These are phyloP conservation scores for Corydoras maculifer DNA, from an alignment of 2,113 vertebrate species.

Conservation along the genomic window DNA sequence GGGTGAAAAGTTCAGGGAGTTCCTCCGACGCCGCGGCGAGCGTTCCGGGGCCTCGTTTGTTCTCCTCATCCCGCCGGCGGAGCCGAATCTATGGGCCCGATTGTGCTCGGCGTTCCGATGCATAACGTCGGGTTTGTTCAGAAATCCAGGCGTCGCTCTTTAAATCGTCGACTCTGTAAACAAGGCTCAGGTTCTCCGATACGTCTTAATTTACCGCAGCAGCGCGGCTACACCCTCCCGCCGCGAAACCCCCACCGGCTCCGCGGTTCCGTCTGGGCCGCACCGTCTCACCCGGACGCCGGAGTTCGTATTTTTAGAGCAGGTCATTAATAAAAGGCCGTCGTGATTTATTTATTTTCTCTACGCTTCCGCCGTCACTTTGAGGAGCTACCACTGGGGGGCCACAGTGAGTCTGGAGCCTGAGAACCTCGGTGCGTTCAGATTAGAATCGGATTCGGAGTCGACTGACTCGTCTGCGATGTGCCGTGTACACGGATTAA, in stretches of 20 bases:
- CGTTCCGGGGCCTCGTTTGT: neutral
- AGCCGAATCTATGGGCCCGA: neutral
- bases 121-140: neutral
- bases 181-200: neutral
- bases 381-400: too few species aligned
- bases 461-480: too few species aligned
- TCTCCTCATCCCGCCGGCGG: neutral
- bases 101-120: neutral
- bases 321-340: neutral
- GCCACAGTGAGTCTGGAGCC: too few species aligned
- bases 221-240: neutral
- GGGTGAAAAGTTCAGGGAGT: slow-evolving; percentile 14
- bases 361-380: too few species aligned
- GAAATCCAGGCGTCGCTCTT: too few species aligned
- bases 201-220: neutral
- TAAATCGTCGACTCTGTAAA: too few species aligned
- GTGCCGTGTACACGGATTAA: too few species aligned
- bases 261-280: neutral
- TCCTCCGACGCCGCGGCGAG: neutral
- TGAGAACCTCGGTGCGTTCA: too few species aligned
- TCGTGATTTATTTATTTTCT: too few species aligned
- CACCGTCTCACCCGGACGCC: too few species aligned
- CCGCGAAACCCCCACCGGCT: neutral
- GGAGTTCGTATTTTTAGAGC: neutral
- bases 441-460: too few species aligned